Evolutionary conservation across 1,140 invertebrate species (phyloP), one percentile per base, ranked within the genome.

Genomic region (Argopecten irradians): DNA sequence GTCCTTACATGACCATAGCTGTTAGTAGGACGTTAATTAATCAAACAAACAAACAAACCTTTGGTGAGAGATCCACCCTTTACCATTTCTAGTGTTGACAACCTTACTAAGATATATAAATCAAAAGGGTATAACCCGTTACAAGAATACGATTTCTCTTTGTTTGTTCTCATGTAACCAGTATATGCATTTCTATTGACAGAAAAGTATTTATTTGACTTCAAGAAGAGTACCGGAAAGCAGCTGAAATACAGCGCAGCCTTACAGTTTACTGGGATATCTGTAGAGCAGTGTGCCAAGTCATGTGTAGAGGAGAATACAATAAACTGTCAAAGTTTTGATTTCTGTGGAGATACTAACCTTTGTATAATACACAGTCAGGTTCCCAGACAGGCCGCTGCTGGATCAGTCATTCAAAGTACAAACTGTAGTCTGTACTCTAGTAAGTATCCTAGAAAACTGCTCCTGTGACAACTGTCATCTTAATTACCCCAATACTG

Each of bases 231-330:
- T n/a, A 9, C 22, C 5, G 86, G 83, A 0, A 90, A 71, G 84
- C n/a, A 90, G 28, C 84, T 90, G 82, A 84, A 34, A n/a, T 86
- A 87, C 41, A 87, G 87, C n/a, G 34, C 86, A 19, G 82, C 41
- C 0, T 83, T 84, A 33, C 82, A 71, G 32, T 82, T 88, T 11
- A 32, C 55, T 41, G 89, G 89, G n/a, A 36, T 90, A 16, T 87
- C 90, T 14, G 86, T 71, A 32, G 90, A 90, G 22, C 90, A 89
- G 39, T 90, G 90, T 89, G 90, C 90, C 32, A 90, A 89, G 34
- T 84, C 88, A 0, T 90, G 90, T 89, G 34, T 88, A 16, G 90
- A 90, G 19, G 82, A 89, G 32, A 83, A 89, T 28, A 36, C 35
- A 0, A 46, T 71, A 2, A 82, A 87, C n/a, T 90, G 90, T 85